phyloP scores from a whole-genome alignment of 1,140 invertebrate species.

The Harpegnathos saltator region DNA sequence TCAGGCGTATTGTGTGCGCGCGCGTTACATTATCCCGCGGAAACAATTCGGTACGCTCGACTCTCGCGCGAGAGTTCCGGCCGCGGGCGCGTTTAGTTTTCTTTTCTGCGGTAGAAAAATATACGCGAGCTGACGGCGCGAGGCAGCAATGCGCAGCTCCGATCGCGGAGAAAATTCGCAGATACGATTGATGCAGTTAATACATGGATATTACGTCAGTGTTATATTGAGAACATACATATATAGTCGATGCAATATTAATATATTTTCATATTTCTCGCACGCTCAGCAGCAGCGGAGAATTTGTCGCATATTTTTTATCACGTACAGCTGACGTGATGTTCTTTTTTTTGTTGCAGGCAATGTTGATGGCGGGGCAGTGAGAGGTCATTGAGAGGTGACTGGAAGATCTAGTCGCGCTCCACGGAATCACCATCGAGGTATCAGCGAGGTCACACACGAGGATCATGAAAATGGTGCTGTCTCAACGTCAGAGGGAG shows the following conservation, averaged over 20 bases:
- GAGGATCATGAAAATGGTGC: conserved; percentile 98
- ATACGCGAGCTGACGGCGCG: too few relatives aligned
- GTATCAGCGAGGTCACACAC: conserved; percentile 80
- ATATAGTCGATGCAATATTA: too few relatives aligned
- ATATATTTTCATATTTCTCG: too few relatives aligned
- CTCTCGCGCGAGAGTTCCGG: conserved; percentile 36
- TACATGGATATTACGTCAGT: too few relatives aligned
- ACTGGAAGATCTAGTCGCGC: conserved; percentile 79
- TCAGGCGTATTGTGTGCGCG: conserved; percentile 27
- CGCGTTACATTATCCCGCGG: conserved; percentile 38
- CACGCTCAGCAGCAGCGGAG: too few relatives aligned
- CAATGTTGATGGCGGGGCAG: conserved; percentile 77
- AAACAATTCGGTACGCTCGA: conserved; percentile 52
- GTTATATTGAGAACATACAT: too few relatives aligned
- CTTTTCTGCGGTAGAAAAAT: conserved; percentile 1
- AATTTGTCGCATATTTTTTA: not conserved
- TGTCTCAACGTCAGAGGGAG: conserved; percentile 99
- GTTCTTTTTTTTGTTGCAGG: conserved; percentile 70
- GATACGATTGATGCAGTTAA: too few relatives aligned
- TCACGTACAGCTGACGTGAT: not conserved
- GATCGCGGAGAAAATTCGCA: too few relatives aligned
- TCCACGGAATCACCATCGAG: conserved; percentile 74
- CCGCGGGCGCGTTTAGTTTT: not conserved
- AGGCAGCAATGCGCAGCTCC: not conserved
- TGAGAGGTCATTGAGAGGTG: conserved; percentile 76